Conservation (phyloP, 2,113 vertebrate species). For the Cavia aperea region DNA sequence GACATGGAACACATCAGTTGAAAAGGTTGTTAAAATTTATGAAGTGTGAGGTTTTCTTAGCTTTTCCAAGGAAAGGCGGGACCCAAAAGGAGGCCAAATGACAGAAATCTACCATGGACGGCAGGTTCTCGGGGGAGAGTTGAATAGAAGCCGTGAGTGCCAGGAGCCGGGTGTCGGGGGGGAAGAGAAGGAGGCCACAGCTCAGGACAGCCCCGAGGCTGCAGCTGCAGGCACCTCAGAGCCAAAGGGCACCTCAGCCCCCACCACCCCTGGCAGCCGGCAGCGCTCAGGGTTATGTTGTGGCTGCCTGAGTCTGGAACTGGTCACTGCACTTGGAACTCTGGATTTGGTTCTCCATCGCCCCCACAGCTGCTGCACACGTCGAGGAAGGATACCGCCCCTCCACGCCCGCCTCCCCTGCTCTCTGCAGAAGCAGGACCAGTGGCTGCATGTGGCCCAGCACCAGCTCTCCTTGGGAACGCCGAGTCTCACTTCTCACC, state of each 20-base stretch:
- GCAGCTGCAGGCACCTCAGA: not conserved
- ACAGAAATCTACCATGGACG: rapidly evolving
- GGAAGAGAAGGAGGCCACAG: not conserved
- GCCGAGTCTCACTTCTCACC: rapidly evolving
- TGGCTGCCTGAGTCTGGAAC: rapidly evolving
- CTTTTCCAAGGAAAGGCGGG: slow-evolving; percentile 33
- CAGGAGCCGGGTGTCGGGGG: rapidly evolving
- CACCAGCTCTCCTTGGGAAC: rapidly evolving
- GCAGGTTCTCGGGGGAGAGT: not conserved
- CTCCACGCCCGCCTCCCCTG: rapidly evolving
- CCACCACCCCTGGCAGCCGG: not conserved
- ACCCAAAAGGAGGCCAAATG: not conserved
- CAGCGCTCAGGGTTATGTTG: rapidly evolving
- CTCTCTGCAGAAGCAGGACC: not conserved
- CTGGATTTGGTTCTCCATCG: rapidly evolving
- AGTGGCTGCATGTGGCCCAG: rapidly evolving
- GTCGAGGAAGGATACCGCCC: rapidly evolving
- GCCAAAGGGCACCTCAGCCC: rapidly evolving
- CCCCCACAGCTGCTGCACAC: rapidly evolving
- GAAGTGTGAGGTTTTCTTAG: slow-evolving; percentile 37
- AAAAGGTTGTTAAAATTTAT: slow-evolving; percentile 46
- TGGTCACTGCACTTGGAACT: rapidly evolving
- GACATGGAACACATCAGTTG: slow-evolving; percentile 1
- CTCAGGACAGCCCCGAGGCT: not conserved
- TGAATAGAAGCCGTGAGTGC: not conserved